Evolutionary conservation across 2,797 vertebrate species (phyloP), one percentile per base, ranked within the genome.

Genomic region (Selene dorsalis): DNA sequence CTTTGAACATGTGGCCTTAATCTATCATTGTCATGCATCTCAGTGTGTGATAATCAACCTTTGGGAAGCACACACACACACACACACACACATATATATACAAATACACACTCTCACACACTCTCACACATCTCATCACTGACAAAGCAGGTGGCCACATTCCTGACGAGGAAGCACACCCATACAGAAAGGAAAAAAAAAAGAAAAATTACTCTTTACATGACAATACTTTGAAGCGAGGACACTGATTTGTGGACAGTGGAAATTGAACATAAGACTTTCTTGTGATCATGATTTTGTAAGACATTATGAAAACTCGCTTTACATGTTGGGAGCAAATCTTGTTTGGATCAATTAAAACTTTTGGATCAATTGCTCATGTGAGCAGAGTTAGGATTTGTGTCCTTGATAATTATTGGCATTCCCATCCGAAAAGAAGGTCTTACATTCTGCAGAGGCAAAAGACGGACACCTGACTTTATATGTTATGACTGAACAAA

Each of bases 1-100:
- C 92, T 92, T 84, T 84, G 87, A 94, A 92, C 92, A 95, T 35
- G 94, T 94, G 95, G 95, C 95, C 95, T 96, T 96, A 95, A 88
- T 92, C 89, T 92, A 88, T 91, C 87, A 85, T 92, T 90, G 89
- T 91, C 91, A 89, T 92, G 88, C 90, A 93, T 94, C 91, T 93
- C 92, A 91, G 90, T 92, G 89, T 92, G 90, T 89, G 89, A 88
- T 88, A 72, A 87, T 86, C 85, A 84, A 83, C 79, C 83, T 82
- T 77, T 79, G 84, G 72, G 79, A 89, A 88, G 70, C 81, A 56
- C 35, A 69, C 11, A 47, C 41, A 69, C 22, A 38, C 50, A 52
- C 30, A 39, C 50, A 41, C n/a, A 55, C 61, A 60, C 76, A 87
- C 79, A 91, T 90, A n/a, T n/a, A n/a, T n/a, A n/a, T n/a, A n/a